Evolutionary conservation across 2,888 invertebrate genomes (phyloP), one percentile per base, ranked within the genome.

Genomic region (Pseudanteris insignis): DNA sequence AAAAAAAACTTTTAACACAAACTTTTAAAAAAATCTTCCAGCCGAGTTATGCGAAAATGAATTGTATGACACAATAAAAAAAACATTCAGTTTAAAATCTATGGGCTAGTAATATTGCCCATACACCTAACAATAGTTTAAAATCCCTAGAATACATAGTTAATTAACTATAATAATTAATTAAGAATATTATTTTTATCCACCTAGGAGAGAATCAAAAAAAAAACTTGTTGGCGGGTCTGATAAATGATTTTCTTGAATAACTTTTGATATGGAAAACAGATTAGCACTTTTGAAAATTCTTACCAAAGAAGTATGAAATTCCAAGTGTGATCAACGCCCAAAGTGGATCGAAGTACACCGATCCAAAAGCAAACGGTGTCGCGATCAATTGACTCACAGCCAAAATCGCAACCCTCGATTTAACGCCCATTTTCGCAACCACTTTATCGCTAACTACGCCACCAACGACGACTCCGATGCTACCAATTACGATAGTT

Each of bases 261-360:
- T 7, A 21, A 21, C 21, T 21, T 7, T 21, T 7, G 3, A 21
- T 3, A 21, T 21, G 7, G 21, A 21, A 21, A 21, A 21, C n/a
- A n/a, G n/a, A n/a, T n/a, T n/a, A n/a, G n/a, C n/a, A n/a, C n/a
- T n/a, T n/a, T n/a, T n/a, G n/a, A 7, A 21, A 21, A 21, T 21
- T 21, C 84, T 86, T 81, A 90, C 90, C 90, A 70, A 93, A 93
- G 82, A 94, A 90, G 76, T 93, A 94, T 1, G 92, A 92, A 58
- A 91, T 83, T n/a, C 92, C 92, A 1, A 94, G 85, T 0, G 91
- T 91, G 64, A 92, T 88, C 88, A 94, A 92, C 2, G 93, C 92
- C 85, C 91, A 89, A 1, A 90, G 83, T 0, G 94, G 94, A 6
- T 86, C 87, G 73, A 90, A 90, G 70, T 89, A 88, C 1, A 94